phyloP scores from a whole-genome alignment of 2,113 vertebrate genomes.

The Callorhinus ursinus region DNA sequence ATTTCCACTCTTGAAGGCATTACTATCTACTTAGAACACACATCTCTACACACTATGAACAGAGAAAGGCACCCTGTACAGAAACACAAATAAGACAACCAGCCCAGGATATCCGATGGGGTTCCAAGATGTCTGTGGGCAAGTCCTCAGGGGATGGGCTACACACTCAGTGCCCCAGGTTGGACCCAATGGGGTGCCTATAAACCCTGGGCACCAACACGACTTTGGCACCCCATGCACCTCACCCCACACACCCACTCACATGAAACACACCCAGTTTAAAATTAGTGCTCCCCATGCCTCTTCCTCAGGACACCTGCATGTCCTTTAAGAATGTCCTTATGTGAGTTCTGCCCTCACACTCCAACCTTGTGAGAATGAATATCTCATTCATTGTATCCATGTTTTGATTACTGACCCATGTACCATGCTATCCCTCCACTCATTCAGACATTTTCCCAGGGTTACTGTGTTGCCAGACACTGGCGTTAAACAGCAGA shows the following conservation, averaged over 20 bases:
- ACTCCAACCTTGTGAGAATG: background rate
- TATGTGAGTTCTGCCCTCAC: background rate
- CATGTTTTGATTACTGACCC: accelerated
- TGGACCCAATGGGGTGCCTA: background rate
- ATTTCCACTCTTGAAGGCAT: background rate
- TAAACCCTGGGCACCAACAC: background rate
- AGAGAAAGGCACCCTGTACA: background rate
- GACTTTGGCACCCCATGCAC: background rate
- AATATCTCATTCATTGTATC: background rate
- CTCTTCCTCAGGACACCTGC: background rate
- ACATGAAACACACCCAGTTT: background rate
- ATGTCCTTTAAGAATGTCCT: background rate
- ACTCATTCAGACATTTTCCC: background rate
- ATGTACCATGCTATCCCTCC: background rate
- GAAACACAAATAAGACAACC: background rate
- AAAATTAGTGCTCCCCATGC: accelerated
- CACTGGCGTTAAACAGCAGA: background rate
- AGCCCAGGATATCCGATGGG: background rate
- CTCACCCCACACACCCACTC: background rate
- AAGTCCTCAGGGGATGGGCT: background rate
- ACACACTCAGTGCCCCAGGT: too few species aligned
- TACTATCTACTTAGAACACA: background rate
- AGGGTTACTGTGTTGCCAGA: too few species aligned
- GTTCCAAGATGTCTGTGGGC: background rate
- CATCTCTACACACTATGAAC: background rate